Percentiles rank a stretch among this genome's conserved stretches.
phyloP scores from a whole-genome alignment of 2,797 vertebrate species.

The Sternarchorhynchus goeldii region DNA sequence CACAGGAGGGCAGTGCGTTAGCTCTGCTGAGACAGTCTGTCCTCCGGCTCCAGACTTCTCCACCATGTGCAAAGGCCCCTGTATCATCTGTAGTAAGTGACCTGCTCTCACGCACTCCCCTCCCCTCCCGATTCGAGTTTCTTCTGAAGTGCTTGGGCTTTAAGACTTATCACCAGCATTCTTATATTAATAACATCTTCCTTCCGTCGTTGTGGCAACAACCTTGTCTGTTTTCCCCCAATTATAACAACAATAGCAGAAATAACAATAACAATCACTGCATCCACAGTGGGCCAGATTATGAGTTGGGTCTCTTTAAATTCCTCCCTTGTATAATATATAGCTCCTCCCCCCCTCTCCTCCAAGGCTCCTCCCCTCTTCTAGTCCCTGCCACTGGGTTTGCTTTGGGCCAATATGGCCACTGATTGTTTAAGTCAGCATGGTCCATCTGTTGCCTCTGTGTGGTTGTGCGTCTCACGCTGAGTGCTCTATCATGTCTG shows the following conservation, averaged over 20 bases:
- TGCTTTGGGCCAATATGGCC: slow-evolving; percentile 67
- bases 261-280: no score
- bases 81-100: slow-evolving; percentile 82
- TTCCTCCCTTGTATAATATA: neutral
- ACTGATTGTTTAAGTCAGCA: slow-evolving; percentile 63
- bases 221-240: no score
- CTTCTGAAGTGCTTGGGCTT: neutral
- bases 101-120: slow-evolving; percentile 54
- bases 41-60: slow-evolving; percentile 67
- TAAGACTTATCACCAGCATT: neutral
- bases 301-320: neutral
- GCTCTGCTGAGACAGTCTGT: slow-evolving; percentile 69
- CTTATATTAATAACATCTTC: neutral
- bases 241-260: no score
- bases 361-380: slow-evolving; percentile 45
- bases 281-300: neutral
- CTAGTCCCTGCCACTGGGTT: slow-evolving; percentile 68
- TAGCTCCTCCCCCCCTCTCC: neutral
- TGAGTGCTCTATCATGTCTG: slow-evolving; percentile 55
- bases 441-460: slow-evolving; percentile 75
- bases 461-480: slow-evolving; percentile 68
- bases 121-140: neutral
- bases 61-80: slow-evolving; percentile 76
- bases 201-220: neutral
- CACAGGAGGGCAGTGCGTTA: slow-evolving; percentile 65